Evolutionary conservation across 2,888 invertebrate genomes (phyloP), one percentile per base, ranked within the genome.

Genomic region (Drosophila diplacantha): DNA sequence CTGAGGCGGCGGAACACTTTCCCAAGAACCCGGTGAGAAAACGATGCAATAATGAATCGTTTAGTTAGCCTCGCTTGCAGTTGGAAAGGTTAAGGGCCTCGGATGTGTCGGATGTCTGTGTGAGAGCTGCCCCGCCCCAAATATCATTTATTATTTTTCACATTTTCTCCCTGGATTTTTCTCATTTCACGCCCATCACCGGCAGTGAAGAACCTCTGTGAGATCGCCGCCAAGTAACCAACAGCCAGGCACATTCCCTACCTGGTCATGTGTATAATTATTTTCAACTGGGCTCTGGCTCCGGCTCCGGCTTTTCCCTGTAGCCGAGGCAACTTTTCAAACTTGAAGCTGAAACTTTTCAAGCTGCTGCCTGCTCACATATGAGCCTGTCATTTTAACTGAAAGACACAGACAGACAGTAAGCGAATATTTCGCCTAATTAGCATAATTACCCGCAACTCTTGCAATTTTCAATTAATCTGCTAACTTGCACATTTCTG

Each of bases 361-460:
- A 56, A 34, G 34, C 74, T 73, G 76, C 73, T 20, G 9, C 34
- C 8, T 14, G 14, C 43, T 16, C 44, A 46, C 31, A 24, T 61
- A 9, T 41, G 50, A 50, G 63, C 61, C 61, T 61, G 61, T 61
- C 61, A 79, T 67, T 78, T 66, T 52, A 69, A 61, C 51, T 58
- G 57, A 71, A 59, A 69, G 39, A 69, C 54, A 58, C 38, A 50
- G 34, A 39, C 39, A 12, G 37, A 35, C 35, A 4, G 11, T 4
- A 16, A 9, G 53, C 32, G 56, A 29, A 38, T 74, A 79, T 73
- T 72, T 59, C 74, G 74, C 68, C 56, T 67, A 74, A 82, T 80
- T 81, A 72, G 64, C 71, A 76, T 78, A 82, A 82, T 78, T 77
- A 82, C 72, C 65, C 72, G 80, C 77, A 71, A 65, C 41, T 60